Conservation (phyloP, 2,797 vertebrate species). For the Sebastes diaconus region DNA sequence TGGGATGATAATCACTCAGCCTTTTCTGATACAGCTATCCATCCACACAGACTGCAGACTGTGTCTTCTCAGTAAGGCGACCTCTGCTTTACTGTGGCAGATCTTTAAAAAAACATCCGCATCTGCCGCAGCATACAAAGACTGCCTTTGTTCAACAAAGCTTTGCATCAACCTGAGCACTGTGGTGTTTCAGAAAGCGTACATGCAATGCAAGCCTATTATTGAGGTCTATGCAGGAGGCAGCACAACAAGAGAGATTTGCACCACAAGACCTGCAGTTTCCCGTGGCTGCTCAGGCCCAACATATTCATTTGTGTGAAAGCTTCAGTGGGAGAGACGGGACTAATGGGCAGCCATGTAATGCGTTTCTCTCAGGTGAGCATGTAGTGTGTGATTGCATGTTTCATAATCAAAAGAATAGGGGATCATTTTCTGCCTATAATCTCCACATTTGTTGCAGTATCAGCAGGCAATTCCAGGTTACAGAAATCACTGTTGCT, state of each 20-base stretch:
- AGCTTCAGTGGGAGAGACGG: conserved; percentile 33
- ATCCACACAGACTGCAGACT: conserved; percentile 20
- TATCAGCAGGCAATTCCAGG: conserved; percentile 36
- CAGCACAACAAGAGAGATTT: conserved; percentile 50
- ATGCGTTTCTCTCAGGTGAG: conserved; percentile 55
- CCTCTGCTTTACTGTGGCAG: conserved; percentile 49
- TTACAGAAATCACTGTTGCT: conserved; percentile 20
- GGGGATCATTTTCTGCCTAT: conserved; percentile 12
- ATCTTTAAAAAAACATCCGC: conserved; percentile 43
- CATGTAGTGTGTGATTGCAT: conserved; percentile 53
- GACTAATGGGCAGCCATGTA: conserved; percentile 45
- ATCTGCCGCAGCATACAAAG: conserved; percentile 54
- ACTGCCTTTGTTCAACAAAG: conserved; percentile 60
- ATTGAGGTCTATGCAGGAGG: conserved; percentile 70
- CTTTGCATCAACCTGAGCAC: conserved; percentile 42
- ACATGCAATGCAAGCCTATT: conserved; percentile 56
- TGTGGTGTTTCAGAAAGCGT: conserved; percentile 32
- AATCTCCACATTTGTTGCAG: conserved; percentile 41
- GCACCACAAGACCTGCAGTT: conserved; percentile 53
- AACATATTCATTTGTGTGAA: conserved; percentile 59
- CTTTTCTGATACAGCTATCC: conserved; percentile 40
- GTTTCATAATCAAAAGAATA: conserved; percentile 55
- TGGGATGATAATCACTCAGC: conserved; percentile 46
- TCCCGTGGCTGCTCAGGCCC: conserved; percentile 46
- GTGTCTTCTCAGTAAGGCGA: conserved; percentile 57